Evolutionary conservation across 2,113 vertebrate genomes (phyloP), one percentile per base, ranked within the genome.

Genomic region (Struthidea cinerea): DNA sequence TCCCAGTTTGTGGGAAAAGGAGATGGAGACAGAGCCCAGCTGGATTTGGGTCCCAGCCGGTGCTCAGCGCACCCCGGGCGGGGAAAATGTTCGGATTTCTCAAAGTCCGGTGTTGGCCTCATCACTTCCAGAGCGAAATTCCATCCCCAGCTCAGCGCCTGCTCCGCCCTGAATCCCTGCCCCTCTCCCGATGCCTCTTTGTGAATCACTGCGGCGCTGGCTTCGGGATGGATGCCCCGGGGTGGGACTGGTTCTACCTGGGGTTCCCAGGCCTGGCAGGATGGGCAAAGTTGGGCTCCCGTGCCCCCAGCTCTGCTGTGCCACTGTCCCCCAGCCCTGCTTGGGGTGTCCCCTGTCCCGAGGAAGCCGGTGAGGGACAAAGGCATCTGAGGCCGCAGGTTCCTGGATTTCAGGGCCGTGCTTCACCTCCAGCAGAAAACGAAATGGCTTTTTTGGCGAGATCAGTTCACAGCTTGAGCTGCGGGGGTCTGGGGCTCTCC

Each of bases 41-140:
- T n/a, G 70, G 57, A 35, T 14, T 23, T 0, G 0, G 8, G 28
- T 27, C 61, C 65, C 32, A n/a, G 30, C 4, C 7, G 35, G 21
- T 44, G 53, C 41, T 46, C 37, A 44, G 64, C 20, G 57, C 46
- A 44, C 5, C 12, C 9, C 16, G 69, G 24, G 9, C 13, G 37
- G 33, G 16, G 17, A 56, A 82, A 42, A 13, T 2, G 27, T 7
- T 7, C 17, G 19, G 20, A 11, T 27, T 79, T 76, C 37, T 61
- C 14, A 8, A 49, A 17, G 16, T 46, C 9, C 35, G 13, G 0
- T 2, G 18, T 6, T 30, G 30, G 52, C 30, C 20, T 68, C 39
- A 4, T 21, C 13, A 32, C 16, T 65, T 70, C 24, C 4, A 39
- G 47, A 75, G 10, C 1, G 3, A 33, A 71, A 75, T 77, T 63